Conservation (phyloP, 2,113 vertebrate genomes). For the Dasyprocta punctata region DNA sequence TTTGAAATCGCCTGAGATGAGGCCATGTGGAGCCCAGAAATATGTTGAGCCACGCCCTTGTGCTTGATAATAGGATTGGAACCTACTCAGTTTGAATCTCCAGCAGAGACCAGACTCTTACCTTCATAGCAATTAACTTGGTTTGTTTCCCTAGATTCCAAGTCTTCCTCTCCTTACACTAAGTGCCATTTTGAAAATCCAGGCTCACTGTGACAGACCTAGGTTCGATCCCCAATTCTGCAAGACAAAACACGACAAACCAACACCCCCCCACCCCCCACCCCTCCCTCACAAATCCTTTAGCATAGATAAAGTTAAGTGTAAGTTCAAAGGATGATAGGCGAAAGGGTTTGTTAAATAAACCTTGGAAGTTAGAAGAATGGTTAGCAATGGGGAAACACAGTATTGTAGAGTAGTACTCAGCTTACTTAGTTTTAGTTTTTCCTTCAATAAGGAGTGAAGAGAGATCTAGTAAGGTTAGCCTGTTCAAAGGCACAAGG, state of each 20-base stretch:
- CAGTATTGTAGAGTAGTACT: not conserved
- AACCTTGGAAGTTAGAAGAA: not conserved
- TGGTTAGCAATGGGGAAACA: not conserved
- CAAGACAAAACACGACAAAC: not conserved
- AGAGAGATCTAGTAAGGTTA: not conserved
- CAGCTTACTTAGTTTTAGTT: not conserved
- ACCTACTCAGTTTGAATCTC: not conserved
- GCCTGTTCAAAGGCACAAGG: not conserved
- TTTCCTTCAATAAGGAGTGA: not conserved
- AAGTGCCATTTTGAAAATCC: slow-evolving; percentile 1
- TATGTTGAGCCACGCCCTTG: not conserved
- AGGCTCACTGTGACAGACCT: not conserved
- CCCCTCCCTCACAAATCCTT: not conserved
- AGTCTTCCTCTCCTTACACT: not conserved
- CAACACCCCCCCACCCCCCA: too few relatives aligned
- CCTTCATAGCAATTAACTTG: slow-evolving; percentile 7
- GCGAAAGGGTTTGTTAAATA: slow-evolving; percentile 10
- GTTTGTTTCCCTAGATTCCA: not conserved
- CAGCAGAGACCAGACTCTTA: not conserved
- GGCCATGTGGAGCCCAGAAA: not conserved
- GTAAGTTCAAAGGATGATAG: not conserved
- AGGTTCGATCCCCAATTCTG: not conserved
- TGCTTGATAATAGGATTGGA: not conserved
- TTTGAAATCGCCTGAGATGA: slow-evolving; percentile 7
- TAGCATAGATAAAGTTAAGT: slow-evolving; percentile 21